Percentiles rank a stretch among this genome's conserved stretches.
These are phyloP conservation scores for Drosophila putrida DNA, from an alignment of 2,888 invertebrate genomes.

Conservation along the genomic window DNA sequence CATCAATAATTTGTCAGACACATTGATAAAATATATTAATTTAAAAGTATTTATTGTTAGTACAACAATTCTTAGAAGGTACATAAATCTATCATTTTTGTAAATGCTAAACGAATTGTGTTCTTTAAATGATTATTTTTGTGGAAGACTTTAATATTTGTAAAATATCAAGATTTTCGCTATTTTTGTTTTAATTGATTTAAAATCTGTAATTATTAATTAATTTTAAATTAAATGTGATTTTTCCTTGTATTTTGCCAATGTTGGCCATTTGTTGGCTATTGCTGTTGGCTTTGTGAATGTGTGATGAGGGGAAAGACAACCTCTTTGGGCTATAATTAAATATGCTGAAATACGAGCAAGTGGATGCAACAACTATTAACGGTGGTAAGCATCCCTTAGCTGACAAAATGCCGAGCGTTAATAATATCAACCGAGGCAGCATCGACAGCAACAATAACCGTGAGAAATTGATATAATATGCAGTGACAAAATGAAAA, in stretches of 20 bases:
- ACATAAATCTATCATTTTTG: too few relatives aligned
- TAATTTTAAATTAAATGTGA: background rate
- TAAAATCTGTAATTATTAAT: background rate
- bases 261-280: background rate
- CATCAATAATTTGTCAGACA: background rate
- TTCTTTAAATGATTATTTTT: too few relatives aligned
- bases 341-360: constrained; percentile 5
- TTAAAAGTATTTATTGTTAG: too few relatives aligned
- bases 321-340: background rate
- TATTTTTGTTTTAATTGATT: background rate
- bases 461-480: constrained; percentile 29
- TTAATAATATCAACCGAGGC: constrained; percentile 23
- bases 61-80: too few relatives aligned
- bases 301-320: background rate
- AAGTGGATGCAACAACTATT: constrained; percentile 6
- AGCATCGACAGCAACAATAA: background rate
- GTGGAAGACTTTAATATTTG: too few relatives aligned
- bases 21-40: too few relatives aligned
- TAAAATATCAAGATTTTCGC: too few relatives aligned
- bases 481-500: constrained; percentile 26
- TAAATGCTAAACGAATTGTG: too few relatives aligned
- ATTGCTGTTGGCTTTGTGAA: background rate
- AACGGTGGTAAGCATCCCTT: constrained; percentile 8
- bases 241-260: background rate
- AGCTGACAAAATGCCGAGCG: constrained; percentile 22